Percentiles rank a stretch among this genome's conserved stretches.
Evolutionary conservation across 2,797 vertebrate species (phyloP).

Genomic region (Pitangus sulphuratus): DNA sequence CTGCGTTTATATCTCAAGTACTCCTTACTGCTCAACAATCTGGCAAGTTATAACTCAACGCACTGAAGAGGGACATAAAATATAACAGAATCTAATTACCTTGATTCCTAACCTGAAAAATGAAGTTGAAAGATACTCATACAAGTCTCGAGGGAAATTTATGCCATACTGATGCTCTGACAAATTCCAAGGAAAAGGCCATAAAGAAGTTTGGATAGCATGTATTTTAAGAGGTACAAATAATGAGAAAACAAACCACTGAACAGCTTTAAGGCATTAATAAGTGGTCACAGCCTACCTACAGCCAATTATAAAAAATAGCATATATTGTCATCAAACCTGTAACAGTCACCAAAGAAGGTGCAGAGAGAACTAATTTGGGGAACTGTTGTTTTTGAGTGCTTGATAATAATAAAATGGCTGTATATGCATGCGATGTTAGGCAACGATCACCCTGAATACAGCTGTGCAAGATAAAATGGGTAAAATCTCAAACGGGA

Average conservation of each 20-base stretch:
- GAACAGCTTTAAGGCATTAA: neutral
- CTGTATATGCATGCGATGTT: neutral
- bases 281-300: neutral
- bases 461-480: neutral
- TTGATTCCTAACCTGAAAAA: neutral
- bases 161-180: neutral
- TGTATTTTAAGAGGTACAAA: neutral
- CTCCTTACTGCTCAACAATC: neutral
- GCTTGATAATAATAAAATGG: neutral
- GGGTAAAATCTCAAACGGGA: neutral
- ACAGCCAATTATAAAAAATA: neutral
- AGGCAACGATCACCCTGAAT: neutral
- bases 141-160: neutral
- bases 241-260: neutral
- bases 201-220: neutral
- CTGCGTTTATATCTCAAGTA: neutral
- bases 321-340: neutral
- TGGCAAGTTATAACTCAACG: neutral
- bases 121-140: neutral
- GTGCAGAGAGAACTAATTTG: neutral
- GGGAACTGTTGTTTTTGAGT: neutral
- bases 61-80: neutral
- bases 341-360: neutral
- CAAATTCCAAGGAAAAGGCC: neutral
- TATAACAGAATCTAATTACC: neutral